Evolutionary conservation across 2,888 invertebrate genomes (phyloP), one percentile per base, ranked within the genome.

Genomic region (Hirudinaria manillensis): DNA sequence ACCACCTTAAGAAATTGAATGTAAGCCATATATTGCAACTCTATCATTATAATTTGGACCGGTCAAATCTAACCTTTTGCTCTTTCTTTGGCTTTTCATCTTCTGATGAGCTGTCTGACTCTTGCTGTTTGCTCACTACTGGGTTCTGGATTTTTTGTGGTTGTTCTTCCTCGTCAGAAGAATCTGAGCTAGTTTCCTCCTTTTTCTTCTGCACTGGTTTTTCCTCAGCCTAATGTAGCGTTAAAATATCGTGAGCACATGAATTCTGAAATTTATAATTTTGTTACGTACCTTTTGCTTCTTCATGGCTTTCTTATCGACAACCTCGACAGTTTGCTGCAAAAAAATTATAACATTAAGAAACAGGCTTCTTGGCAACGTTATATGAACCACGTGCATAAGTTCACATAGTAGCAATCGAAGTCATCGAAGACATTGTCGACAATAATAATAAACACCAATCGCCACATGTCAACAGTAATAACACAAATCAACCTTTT

Each of bases 101-200:
- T 45, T 70, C 45, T 6, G 70, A 70, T 6, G 38, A 36, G 10
- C 45, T 51, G 19, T 36, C 38, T 70, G 70, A 70, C 38, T 36
- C 70, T 38, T 16, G 10, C 68, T 13, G 27, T 6, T 45, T 36
- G 45, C 7, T 10, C 45, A 27, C 13, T 6, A 16, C 27, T 38
- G 38, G 45, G 6, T n/a, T 6, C 38, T 16, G 70, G 45, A 27
- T 34, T 13, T 16, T 34, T 7, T 34, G 51, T 27, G 21, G 70
- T 34, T 34, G 36, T 13, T n/a, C 70, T 36, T 38, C 72, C 21
- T 55, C 55, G 38, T 70, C 24, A 27, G 70, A 38, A 53, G 72
- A 24, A 53, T 45, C 34, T 45, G 38, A 29, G 53, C 27, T 24
- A 32, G 27, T 29, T 53, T 53, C 27, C 24, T 45, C 36, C 10